Evolutionary conservation across 2,888 invertebrate genomes (phyloP).

Genomic region (Aporophyla lueneburgensis): DNA sequence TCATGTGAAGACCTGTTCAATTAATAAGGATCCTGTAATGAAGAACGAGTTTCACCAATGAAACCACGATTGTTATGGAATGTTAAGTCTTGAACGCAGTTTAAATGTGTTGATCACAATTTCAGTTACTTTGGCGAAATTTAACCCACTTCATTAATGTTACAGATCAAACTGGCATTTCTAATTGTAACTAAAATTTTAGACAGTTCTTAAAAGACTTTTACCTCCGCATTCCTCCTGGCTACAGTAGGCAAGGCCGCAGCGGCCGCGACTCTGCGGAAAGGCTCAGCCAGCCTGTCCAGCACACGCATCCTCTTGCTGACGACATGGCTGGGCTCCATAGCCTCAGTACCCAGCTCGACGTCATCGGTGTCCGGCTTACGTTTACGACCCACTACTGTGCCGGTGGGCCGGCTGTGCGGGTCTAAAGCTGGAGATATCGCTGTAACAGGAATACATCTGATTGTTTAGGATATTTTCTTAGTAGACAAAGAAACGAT

Average conservation of each 20-base stretch:
- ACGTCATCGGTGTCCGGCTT: constrained; percentile 74
- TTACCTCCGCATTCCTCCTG: constrained; percentile 71
- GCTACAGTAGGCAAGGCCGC: constrained; percentile 59
- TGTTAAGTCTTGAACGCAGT: not conserved
- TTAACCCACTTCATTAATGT: no score
- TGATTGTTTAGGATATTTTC: not conserved
- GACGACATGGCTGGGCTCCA: not conserved
- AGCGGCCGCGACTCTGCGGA: constrained; percentile 63
- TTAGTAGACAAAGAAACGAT: no score
- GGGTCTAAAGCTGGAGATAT: constrained; percentile 52
- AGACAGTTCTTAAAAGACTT: not conserved
- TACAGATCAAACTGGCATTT: no score
- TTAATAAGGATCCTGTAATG: no score
- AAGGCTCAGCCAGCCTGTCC: constrained; percentile 77
- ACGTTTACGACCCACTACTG: constrained; percentile 88
- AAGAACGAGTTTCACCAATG: not conserved
- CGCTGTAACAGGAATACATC: not conserved
- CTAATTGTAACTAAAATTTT: no score
- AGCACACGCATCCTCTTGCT: constrained; percentile 80
- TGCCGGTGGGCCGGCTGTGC: constrained; percentile 79
- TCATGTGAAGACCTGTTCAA: no score
- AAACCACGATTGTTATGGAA: no score
- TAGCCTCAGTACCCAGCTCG: constrained; percentile 57
- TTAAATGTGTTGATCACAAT: not conserved
- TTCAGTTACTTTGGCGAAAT: no score